A percentile compares a stretch with the other conserved stretches of the same genome.
Conservation (phyloP, 2,113 vertebrate species). For the Pycnonotus jocosus region DNA sequence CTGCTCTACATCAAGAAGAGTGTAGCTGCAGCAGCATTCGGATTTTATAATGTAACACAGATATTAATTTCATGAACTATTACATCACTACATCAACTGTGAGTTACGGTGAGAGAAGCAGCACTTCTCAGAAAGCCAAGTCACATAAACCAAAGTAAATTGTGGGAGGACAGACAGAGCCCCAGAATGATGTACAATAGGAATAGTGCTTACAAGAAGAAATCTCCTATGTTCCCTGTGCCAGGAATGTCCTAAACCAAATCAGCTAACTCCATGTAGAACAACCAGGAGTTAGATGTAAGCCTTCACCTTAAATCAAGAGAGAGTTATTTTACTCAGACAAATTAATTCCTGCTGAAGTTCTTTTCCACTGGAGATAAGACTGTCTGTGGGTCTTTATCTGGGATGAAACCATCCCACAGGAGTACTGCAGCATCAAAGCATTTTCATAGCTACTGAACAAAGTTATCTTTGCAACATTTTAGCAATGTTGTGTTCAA, state of each 20-base stretch:
- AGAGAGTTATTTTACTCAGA: background rate
- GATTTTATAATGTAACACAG: slow-evolving; percentile 23
- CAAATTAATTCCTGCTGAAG: background rate
- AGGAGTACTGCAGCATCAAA: background rate
- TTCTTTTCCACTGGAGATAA: background rate
- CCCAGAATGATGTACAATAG: background rate
- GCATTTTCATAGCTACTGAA: background rate
- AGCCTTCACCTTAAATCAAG: background rate
- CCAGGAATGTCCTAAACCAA: background rate
- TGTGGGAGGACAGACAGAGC: background rate
- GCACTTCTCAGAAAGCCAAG: background rate
- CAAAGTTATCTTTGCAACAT: background rate
- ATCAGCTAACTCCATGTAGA: background rate
- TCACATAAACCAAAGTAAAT: background rate
- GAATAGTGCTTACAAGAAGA: background rate
- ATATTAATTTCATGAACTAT: background rate
- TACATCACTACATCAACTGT: background rate
- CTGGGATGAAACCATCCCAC: background rate
- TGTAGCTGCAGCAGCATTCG: background rate
- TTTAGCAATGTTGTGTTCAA: background rate
- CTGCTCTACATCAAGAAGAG: slow-evolving; percentile 35
- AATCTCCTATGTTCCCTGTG: background rate
- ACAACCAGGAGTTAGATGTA: background rate
- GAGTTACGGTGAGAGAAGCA: background rate
- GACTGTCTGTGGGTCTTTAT: background rate